Percentiles rank a stretch among this genome's conserved stretches.
Conservation (phyloP, 2,888 invertebrate species). For the Nomada goodeniana region DNA sequence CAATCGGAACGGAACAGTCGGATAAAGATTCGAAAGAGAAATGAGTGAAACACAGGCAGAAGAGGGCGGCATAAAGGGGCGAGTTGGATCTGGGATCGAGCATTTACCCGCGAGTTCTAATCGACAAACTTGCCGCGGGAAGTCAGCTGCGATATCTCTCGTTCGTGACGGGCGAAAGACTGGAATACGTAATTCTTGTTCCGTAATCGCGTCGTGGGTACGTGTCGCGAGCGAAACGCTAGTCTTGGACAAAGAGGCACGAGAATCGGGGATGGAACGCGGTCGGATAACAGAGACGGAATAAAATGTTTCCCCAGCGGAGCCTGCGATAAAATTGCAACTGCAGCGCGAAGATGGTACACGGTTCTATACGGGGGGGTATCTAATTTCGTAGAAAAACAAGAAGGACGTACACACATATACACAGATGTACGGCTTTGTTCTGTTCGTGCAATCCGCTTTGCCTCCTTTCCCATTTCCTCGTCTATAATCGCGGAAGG, state of each 20-base stretch:
- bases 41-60: conserved; percentile 11
- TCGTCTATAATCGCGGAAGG: not conserved
- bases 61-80: not conserved
- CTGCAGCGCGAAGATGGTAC: conserved; percentile 1
- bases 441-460: not conserved
- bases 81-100: conserved; percentile 30
- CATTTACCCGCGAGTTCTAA: conserved; percentile 58
- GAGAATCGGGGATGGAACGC: not conserved
- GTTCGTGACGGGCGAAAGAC: conserved; percentile 40
- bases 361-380: not conserved
- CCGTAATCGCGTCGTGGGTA: conserved; percentile 38
- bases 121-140: conserved; percentile 58
- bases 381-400: conserved; percentile 33
- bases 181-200: conserved; percentile 59
- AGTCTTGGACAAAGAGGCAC: not conserved
- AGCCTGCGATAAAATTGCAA: conserved; percentile 21
- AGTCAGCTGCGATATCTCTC: conserved; percentile 58
- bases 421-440: not conserved
- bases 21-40: conserved; percentile 24
- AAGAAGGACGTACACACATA: not conserved
- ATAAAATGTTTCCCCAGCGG: conserved; percentile 15
- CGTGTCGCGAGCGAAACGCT: not conserved
- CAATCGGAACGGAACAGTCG: conserved; percentile 25
- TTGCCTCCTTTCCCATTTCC: conserved; percentile 13
- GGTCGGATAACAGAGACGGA: conserved; percentile 4